A percentile compares a stretch with the other conserved stretches of the same genome.
These are phyloP conservation scores for Salticus scenicus DNA, from an alignment of 2,888 invertebrate genomes.

Conservation along the genomic window DNA sequence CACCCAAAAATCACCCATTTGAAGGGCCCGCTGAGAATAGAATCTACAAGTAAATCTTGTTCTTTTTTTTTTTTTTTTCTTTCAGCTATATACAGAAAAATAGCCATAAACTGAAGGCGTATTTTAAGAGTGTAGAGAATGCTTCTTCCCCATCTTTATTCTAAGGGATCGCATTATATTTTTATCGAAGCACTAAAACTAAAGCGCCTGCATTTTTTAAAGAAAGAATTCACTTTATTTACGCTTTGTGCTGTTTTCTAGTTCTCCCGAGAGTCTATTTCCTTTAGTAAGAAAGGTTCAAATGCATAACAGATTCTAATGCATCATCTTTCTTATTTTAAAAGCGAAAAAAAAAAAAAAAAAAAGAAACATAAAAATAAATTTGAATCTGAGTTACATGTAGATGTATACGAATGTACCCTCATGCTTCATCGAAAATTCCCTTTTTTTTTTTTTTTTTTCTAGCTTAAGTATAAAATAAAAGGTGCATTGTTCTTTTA, in stretches of 20 bases:
- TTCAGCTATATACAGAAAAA: not conserved
- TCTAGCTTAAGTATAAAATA: too few species aligned
- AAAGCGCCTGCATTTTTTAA: slow-evolving; percentile 9
- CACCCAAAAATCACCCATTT: slow-evolving; percentile 43
- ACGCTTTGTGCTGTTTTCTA: slow-evolving; percentile 7
- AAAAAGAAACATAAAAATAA: too few species aligned
- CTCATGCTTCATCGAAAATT: too few species aligned
- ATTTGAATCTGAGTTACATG: too few species aligned
- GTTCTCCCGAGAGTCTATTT: not conserved
- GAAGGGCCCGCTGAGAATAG: slow-evolving; percentile 15
- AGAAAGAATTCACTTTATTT: slow-evolving; percentile 3
- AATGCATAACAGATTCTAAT: not conserved
- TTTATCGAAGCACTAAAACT: slow-evolving; percentile 17
- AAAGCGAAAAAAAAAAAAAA: too few species aligned
- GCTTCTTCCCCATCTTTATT: not conserved
- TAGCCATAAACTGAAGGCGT: not conserved
- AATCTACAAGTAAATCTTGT: slow-evolving; percentile 44
- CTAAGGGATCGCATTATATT: slow-evolving; percentile 19
- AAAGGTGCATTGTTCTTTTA: too few species aligned
- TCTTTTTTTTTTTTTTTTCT: slow-evolving; percentile 3
- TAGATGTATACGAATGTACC: too few species aligned
- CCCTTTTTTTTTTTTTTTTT: too few species aligned
- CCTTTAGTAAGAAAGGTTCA: not conserved
- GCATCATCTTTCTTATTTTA: too few species aligned
- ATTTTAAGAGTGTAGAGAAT: not conserved